A percentile compares a stretch with the other conserved stretches of the same genome.
Evolutionary conservation across 2,113 vertebrate species (phyloP).

Genomic region (Rafetus swinhoei): DNA sequence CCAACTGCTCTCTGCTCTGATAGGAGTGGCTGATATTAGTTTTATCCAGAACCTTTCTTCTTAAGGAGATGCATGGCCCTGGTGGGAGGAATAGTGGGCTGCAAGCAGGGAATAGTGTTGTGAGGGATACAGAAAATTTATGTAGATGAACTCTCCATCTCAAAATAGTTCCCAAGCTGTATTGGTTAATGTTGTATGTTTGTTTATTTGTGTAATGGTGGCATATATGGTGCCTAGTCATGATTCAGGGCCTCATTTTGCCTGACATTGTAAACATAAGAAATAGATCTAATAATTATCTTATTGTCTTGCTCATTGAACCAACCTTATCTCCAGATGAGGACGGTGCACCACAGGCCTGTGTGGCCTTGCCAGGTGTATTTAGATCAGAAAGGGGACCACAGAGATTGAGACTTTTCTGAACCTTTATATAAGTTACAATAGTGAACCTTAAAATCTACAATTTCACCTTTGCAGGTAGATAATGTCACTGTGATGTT

Average conservation of each 20-base stretch:
- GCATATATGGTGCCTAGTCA: neutral
- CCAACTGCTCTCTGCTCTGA: neutral
- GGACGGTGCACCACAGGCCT: neutral
- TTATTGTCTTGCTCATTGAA: neutral
- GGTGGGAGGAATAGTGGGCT: neutral
- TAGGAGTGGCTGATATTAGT: neutral
- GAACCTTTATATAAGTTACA: neutral
- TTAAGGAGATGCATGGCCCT: neutral
- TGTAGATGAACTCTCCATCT: fast-evolving
- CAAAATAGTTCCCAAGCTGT: neutral
- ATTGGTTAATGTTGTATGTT: neutral
- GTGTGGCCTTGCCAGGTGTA: neutral
- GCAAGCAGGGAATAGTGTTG: fast-evolving
- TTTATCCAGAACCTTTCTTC: neutral
- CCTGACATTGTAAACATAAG: neutral
- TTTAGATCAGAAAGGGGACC: neutral
- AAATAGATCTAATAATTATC: neutral
- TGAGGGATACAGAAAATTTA: neutral
- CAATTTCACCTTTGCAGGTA: neutral
- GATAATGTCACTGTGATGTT: neutral
- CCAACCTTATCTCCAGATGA: neutral
- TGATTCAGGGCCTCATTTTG: neutral
- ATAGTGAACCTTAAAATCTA: neutral
- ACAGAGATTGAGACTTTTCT: neutral
- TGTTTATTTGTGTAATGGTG: neutral